Evolutionary conservation across 2,113 vertebrate species (phyloP).

Genomic region (Phodopus roborovskii): DNA sequence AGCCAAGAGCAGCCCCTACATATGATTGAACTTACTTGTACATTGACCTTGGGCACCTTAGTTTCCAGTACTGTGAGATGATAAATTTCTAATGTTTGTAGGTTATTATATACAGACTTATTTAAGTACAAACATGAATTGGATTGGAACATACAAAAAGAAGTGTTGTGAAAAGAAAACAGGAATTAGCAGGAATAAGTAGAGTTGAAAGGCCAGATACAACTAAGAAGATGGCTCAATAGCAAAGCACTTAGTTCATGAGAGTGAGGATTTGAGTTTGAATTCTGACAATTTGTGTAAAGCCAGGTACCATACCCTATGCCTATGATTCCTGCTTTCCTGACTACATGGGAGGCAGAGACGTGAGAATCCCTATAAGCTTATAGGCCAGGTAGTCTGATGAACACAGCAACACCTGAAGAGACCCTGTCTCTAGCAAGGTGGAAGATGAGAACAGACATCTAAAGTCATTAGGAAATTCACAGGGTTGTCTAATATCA

Average conservation of each 20-base stretch:
- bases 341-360: background rate
- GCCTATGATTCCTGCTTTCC: background rate
- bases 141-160: background rate
- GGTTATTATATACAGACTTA: background rate
- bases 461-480: background rate
- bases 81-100: background rate
- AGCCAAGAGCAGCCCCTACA: background rate
- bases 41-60: background rate
- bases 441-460: background rate
- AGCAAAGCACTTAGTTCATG: background rate
- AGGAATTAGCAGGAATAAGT: background rate
- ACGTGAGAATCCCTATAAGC: background rate
- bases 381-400: background rate
- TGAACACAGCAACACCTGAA: background rate
- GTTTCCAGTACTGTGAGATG: background rate
- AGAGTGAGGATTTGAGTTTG: background rate
- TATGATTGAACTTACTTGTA: too few species aligned
- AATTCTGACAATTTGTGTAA: background rate
- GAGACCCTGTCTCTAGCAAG: background rate
- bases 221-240: background rate
- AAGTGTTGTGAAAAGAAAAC: background rate
- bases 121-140: too few species aligned
- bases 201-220: too few species aligned
- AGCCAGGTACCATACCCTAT: too few species aligned
- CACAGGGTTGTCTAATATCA: background rate